Evolutionary conservation across 1,140 invertebrate species (phyloP).

Genomic region (Gryon sp.): DNA sequence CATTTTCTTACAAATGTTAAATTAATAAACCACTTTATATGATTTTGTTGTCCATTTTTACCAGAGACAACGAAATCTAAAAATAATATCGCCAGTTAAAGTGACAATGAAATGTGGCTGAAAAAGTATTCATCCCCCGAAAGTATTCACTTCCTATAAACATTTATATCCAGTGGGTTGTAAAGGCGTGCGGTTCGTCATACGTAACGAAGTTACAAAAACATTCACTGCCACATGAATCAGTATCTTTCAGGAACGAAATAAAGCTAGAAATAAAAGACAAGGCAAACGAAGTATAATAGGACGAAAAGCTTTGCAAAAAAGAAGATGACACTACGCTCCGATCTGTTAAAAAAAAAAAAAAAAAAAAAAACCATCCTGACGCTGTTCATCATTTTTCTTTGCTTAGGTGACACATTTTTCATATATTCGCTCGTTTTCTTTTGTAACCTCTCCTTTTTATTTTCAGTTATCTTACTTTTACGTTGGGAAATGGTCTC

Average conservation of each 20-base stretch:
- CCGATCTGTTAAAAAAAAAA: conserved; percentile 9
- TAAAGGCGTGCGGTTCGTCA: conserved; percentile 4
- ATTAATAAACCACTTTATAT: too few relatives aligned
- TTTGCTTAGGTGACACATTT: conserved; percentile 50
- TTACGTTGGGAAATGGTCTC: conserved; percentile 42
- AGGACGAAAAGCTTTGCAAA: neutral
- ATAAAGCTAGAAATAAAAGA: conserved; percentile 24
- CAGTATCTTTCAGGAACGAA: conserved; percentile 30
- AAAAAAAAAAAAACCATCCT: too few relatives aligned
- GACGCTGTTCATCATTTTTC: conserved; percentile 51
- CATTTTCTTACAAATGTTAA: neutral
- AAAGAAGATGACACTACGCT: conserved; percentile 3
- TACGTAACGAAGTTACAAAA: conserved; percentile 12
- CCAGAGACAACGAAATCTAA: too few relatives aligned
- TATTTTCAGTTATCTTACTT: conserved; percentile 55
- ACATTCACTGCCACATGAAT: conserved; percentile 36
- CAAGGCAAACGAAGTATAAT: neutral
- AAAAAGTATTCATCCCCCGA: too few relatives aligned
- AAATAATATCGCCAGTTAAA: conserved; percentile 4
- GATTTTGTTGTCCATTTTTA: too few relatives aligned
- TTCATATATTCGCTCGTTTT: conserved; percentile 49
- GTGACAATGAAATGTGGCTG: too few relatives aligned
- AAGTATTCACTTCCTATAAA: conserved; percentile 3
- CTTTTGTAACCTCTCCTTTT: conserved; percentile 10
- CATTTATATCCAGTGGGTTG: conserved; percentile 1